phyloP scores from a whole-genome alignment of 2,888 invertebrate species.

The Caprella mutica region DNA sequence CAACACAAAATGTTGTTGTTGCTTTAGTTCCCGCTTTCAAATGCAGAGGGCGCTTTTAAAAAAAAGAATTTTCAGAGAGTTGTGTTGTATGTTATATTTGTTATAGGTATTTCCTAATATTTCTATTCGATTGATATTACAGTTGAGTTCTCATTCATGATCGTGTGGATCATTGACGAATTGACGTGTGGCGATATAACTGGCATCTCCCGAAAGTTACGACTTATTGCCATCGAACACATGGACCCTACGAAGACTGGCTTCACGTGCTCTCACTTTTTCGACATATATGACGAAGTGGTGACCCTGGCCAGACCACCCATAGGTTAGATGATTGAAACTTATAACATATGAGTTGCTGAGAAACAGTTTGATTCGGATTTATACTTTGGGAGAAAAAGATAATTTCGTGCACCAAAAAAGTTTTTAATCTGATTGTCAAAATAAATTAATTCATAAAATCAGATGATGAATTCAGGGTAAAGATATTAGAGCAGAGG shows the following conservation, averaged over 20 bases:
- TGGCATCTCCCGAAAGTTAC: constrained; percentile 71
- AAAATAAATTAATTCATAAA: too few relatives aligned
- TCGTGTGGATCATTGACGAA: constrained; percentile 80
- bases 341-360: too few relatives aligned
- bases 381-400: too few relatives aligned
- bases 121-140: constrained; percentile 28
- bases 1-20: too few relatives aligned
- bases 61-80: neutral
- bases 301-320: constrained; percentile 83
- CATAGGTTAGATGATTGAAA: constrained; percentile 49
- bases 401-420: too few relatives aligned
- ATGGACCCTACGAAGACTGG: constrained; percentile 69
- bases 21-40: too few relatives aligned
- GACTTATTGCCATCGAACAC: constrained; percentile 68
- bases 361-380: too few relatives aligned
- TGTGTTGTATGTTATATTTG: neutral
- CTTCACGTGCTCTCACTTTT: constrained; percentile 74
- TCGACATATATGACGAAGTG: constrained; percentile 53
- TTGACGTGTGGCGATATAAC: constrained; percentile 72
- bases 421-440: too few relatives aligned
- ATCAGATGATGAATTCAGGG: too few relatives aligned
- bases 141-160: constrained; percentile 85
- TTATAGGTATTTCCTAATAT: constrained; percentile 2
- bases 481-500: too few relatives aligned
- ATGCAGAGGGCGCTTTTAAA: too few relatives aligned